Evolutionary conservation across 2,113 vertebrate genomes (phyloP).

Genomic region (Callipepla californica): DNA sequence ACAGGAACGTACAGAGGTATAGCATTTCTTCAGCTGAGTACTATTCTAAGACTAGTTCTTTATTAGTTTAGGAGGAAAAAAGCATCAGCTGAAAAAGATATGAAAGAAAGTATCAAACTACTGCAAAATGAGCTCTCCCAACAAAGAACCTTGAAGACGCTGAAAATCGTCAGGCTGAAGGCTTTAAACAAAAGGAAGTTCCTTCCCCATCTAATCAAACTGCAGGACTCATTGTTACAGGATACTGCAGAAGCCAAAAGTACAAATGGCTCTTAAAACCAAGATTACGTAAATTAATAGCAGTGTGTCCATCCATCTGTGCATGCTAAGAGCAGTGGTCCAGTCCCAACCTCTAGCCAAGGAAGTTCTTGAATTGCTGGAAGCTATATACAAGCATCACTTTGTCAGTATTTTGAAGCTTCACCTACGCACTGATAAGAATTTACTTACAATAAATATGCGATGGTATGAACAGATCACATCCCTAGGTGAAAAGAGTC

Average conservation of each 20-base stretch:
- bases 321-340: not conserved
- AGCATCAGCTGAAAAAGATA: not conserved
- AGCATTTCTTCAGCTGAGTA: no score
- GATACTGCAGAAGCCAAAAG: constrained; percentile 63
- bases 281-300: constrained; percentile 55
- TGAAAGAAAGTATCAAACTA: not conserved
- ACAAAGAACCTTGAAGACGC: not conserved
- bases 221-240: constrained; percentile 29
- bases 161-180: constrained; percentile 23
- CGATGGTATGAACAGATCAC: not conserved
- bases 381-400: not conserved
- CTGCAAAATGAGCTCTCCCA: constrained; percentile 3
- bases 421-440: not conserved
- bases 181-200: constrained; percentile 68
- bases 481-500: not conserved
- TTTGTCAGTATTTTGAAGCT: not conserved
- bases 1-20: not conserved
- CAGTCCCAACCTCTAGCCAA: not conserved
- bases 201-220: constrained; percentile 62
- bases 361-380: not conserved
- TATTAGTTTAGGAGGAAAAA: not conserved
- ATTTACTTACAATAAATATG: not conserved
- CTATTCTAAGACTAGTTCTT: not conserved
- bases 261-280: constrained; percentile 64
- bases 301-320: not conserved